A percentile compares a stretch with the other conserved stretches of the same genome.
These are phyloP conservation scores for Tokudaia muenninki DNA, from an alignment of 2,797 vertebrate species.

Conservation along the genomic window DNA sequence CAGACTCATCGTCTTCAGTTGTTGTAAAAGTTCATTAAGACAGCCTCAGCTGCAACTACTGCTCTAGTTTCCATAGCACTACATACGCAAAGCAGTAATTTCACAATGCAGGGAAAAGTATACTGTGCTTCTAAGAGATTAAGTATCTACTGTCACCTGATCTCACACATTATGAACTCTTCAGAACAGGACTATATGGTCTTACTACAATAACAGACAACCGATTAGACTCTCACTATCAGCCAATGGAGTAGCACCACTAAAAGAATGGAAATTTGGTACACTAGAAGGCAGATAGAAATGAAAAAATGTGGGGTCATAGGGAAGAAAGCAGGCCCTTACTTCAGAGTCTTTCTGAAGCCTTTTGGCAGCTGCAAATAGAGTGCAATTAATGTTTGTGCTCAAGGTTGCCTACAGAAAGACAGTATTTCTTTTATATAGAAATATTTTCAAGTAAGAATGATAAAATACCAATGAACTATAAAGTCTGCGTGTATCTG, in stretches of 20 bases:
- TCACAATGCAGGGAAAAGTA: not conserved
- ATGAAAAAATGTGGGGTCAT: not conserved
- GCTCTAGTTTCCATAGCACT: not conserved
- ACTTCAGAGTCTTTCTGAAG: not conserved
- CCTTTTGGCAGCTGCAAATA: not conserved
- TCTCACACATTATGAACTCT: slow-evolving; percentile 10
- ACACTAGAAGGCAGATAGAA: not conserved
- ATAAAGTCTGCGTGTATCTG: not conserved
- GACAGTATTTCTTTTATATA: not conserved
- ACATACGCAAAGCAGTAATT: not conserved
- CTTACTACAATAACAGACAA: not conserved
- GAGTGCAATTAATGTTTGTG: not conserved
- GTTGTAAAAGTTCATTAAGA: not conserved
- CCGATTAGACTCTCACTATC: not conserved
- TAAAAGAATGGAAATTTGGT: not conserved
- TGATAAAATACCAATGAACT: not conserved
- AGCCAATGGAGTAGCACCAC: not conserved
- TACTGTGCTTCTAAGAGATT: not conserved
- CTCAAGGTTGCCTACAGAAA: not conserved
- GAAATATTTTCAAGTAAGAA: not conserved
- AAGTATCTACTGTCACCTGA: not conserved
- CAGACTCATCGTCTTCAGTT: not conserved
- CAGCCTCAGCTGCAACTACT: not conserved
- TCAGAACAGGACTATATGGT: not conserved
- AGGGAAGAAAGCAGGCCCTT: not conserved